These are phyloP conservation scores for Basileuterus tristriatus DNA, from an alignment of 2,797 vertebrate genomes.

Conservation along the genomic window DNA sequence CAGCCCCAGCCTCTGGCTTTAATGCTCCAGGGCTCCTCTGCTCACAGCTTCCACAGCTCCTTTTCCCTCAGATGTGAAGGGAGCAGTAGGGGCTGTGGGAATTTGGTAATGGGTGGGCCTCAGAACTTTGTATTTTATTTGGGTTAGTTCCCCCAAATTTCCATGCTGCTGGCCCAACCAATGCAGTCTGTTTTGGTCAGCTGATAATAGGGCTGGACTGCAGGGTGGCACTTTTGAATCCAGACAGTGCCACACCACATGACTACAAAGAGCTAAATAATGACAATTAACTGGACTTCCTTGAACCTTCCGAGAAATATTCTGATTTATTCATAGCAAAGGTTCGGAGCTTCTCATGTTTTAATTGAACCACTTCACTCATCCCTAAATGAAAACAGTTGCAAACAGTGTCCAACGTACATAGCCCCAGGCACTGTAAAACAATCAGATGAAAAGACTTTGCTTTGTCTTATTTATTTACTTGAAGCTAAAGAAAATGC, in stretches of 20 bases:
- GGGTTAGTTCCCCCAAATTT: background rate
- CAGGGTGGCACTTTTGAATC: conserved; percentile 3
- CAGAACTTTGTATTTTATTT: background rate
- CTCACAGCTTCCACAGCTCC: background rate
- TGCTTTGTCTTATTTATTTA: conserved; percentile 64
- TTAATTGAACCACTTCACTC: conserved; percentile 68
- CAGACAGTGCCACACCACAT: conserved; percentile 19
- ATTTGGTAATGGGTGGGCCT: background rate
- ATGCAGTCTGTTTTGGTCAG: background rate
- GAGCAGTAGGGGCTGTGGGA: background rate
- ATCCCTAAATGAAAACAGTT: conserved; percentile 70
- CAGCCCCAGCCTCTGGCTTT: background rate
- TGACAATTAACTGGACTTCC: conserved; percentile 35
- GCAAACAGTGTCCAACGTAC: conserved; percentile 54
- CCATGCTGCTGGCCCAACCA: background rate
- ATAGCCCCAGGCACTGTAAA: conserved; percentile 53
- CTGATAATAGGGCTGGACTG: background rate
- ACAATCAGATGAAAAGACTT: conserved; percentile 65
- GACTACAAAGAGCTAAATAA: conserved; percentile 55
- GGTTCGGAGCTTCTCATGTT: conserved; percentile 51
- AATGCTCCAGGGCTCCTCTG: background rate
- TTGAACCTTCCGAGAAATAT: conserved; percentile 49
- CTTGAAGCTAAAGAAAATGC: conserved; percentile 60
- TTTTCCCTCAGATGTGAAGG: background rate
- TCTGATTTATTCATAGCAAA: conserved; percentile 54